These are phyloP conservation scores for Selene dorsalis DNA, from an alignment of 2,797 vertebrate genomes.

Conservation along the genomic window DNA sequence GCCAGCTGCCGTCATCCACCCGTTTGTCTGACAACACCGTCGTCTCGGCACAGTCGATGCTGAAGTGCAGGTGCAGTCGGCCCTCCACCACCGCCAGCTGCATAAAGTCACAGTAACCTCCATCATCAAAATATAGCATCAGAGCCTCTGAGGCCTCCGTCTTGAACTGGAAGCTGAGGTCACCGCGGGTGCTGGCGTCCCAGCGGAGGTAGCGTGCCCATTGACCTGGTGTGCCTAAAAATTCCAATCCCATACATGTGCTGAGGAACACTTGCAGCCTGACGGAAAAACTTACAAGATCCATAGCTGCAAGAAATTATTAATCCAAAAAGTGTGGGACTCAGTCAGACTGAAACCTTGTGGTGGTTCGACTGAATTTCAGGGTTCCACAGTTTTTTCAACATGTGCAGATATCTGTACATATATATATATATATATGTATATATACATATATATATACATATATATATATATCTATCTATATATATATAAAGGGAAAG, in stretches of 20 bases:
- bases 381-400: constrained; percentile 77
- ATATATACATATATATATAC: constrained; percentile 55
- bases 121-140: constrained; percentile 96
- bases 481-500: constrained; percentile 68
- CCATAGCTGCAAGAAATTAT: constrained; percentile 79
- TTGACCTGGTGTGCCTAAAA: constrained; percentile 93
- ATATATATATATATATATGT: constrained; percentile 70
- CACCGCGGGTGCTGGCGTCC: constrained; percentile 96
- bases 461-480: constrained; percentile 70
- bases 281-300: constrained; percentile 89
- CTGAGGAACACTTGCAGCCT: constrained; percentile 91
- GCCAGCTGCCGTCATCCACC: constrained; percentile 94
- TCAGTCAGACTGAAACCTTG: constrained; percentile 53
- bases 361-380: constrained; percentile 17
- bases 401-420: constrained; percentile 55
- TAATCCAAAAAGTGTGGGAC: constrained; percentile 77
- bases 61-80: constrained; percentile 92
- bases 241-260: constrained; percentile 93
- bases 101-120: constrained; percentile 97
- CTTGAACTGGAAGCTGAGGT: constrained; percentile 97
- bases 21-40: constrained; percentile 86
- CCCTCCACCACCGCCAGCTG: constrained; percentile 93
- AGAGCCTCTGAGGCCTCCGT: constrained; percentile 92
- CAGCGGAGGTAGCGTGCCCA: constrained; percentile 99
- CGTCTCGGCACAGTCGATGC: constrained; percentile 95